Evolutionary conservation across 1,140 invertebrate genomes (phyloP), one percentile per base, ranked within the genome.

Genomic region (Mercenaria mercenaria): DNA sequence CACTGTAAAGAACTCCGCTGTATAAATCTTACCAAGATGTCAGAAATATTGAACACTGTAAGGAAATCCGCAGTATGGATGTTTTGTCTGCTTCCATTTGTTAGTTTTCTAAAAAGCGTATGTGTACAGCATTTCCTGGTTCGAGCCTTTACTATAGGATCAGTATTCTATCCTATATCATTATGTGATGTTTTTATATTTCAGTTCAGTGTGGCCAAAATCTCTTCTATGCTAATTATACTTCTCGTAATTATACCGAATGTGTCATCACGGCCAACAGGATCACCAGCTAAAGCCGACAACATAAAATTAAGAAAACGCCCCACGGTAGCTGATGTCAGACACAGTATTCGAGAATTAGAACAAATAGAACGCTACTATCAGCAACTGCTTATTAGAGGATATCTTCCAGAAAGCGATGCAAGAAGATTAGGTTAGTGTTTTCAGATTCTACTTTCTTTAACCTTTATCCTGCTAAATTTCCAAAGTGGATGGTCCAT

Each of bases 291-390:
- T 18, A 32, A 4, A 6, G 39, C 34, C 4, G 39, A 72, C 18
- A 26, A 72, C 34, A 72, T 39, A 2, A 39, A 39, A 41, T 20
- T 39, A 2, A 72, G 34, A 26, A 72, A 72, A 41, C 37, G 72
- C 37, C n/a, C 37, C 13, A 3, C n/a, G 8, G 8, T 76, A 11
- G 41, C 6, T 41, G 6, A 13, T 20, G n/a, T 50, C 26, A 76
- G 72, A 76, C 39, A 39, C 3, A 76, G 39, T 29, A 29, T 76
- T 41, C 15, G 26, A n/a, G 39, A 76, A 76, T n/a, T 76, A 76
- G 72, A 76, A 76, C 37, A 76, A 29, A 76, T 76, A 26, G 72
- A 76, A 76, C 15, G 72, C 47, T 76, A 76, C 41, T 76, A 76
- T 26, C 72, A 76, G n/a, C 72, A 76, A 13, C 72, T 76, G 1